Evolutionary conservation across 2,113 vertebrate genomes (phyloP).

Genomic region (Lepus timidus): DNA sequence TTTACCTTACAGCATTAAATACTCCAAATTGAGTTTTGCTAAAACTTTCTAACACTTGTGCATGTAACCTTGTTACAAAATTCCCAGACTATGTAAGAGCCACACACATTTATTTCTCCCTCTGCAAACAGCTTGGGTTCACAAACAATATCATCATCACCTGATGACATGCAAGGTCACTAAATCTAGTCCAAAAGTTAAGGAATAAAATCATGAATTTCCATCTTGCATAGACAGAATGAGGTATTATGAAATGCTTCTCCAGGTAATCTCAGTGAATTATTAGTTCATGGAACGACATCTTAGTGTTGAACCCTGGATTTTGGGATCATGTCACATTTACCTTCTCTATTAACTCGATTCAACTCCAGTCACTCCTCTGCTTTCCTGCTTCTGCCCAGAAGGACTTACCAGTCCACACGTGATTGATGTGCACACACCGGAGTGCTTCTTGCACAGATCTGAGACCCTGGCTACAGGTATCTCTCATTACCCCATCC

Average conservation of each 20-base stretch:
- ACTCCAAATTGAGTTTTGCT: constrained; percentile 48
- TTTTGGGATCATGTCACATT: neutral
- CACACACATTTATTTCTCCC: neutral
- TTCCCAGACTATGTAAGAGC: neutral
- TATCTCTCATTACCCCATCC: neutral
- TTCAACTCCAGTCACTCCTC: neutral
- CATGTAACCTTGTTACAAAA: constrained; percentile 51
- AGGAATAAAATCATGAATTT: neutral
- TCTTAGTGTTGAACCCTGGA: neutral
- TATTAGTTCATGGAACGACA: neutral
- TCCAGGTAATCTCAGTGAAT: neutral
- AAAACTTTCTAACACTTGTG: constrained; percentile 28
- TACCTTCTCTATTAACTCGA: neutral
- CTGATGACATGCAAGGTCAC: neutral
- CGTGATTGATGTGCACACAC: rapidly evolving
- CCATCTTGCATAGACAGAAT: neutral
- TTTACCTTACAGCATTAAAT: constrained; percentile 53
- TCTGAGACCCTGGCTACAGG: neutral
- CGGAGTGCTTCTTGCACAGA: neutral
- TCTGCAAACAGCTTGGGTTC: neutral
- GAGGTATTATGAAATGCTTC: neutral
- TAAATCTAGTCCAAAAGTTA: neutral
- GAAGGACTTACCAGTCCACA: neutral
- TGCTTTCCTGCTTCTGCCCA: neutral
- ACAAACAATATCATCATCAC: constrained; percentile 1